phyloP scores from a whole-genome alignment of 2,888 invertebrate species.

The Galerucella pusilla region DNA sequence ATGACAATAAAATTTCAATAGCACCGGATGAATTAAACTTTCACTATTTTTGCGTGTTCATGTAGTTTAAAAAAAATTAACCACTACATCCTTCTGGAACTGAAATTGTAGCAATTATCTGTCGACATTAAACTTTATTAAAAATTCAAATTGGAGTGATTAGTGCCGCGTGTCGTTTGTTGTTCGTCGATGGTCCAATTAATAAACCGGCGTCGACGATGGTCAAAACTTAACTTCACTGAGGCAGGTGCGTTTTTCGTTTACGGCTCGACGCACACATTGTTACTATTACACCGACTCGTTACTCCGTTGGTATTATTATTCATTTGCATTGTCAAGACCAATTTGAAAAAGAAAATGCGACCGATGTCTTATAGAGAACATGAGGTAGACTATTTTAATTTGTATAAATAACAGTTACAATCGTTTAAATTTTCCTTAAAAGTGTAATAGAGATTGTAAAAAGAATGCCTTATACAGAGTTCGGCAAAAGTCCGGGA shows the following conservation, averaged over 20 bases:
- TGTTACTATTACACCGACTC: constrained; percentile 53
- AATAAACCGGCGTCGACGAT: constrained; percentile 46
- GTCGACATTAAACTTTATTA: background rate
- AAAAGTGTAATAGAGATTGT: too few relatives aligned
- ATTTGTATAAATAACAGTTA: background rate
- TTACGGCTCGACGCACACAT: constrained; percentile 55
- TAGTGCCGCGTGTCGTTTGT: constrained; percentile 45
- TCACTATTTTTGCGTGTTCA: too few relatives aligned
- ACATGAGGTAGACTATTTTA: background rate
- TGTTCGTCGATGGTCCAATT: constrained; percentile 55
- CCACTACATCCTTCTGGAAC: too few relatives aligned
- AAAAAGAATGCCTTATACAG: too few relatives aligned
- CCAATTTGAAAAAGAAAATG: constrained; percentile 46
- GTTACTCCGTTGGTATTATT: constrained; percentile 45
- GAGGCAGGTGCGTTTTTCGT: constrained; percentile 53
- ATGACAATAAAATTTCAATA: too few relatives aligned
- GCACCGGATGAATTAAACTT: too few relatives aligned
- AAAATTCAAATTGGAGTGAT: constrained; percentile 22
- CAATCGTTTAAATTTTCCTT: background rate
- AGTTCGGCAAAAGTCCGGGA: too few relatives aligned
- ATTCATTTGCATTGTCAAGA: constrained; percentile 51
- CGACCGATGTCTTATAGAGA: constrained; percentile 2
- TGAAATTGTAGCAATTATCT: too few relatives aligned
- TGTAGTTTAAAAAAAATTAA: too few relatives aligned
- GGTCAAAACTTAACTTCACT: constrained; percentile 17